phyloP scores from a whole-genome alignment of 2,888 invertebrate genomes.

The Sphaeridia pumilis region DNA sequence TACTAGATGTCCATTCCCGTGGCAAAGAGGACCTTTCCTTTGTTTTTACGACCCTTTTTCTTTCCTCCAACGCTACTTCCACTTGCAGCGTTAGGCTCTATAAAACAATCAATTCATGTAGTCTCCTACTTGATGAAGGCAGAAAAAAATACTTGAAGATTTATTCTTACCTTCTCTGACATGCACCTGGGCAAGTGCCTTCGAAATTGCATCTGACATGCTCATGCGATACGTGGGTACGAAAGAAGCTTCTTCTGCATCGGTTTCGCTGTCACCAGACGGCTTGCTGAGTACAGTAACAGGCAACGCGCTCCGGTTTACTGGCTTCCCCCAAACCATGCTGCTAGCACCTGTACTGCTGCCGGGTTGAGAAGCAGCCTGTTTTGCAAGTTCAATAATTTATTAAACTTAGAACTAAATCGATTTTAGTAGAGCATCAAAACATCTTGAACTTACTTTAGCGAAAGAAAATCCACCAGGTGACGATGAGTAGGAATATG shows the following conservation, averaged over 20 bases:
- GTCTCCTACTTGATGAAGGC: too few species aligned
- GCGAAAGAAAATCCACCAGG: not conserved
- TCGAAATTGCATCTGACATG: constrained; percentile 54
- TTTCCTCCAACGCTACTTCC: constrained; percentile 36
- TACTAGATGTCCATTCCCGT: constrained; percentile 47
- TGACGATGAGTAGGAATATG: not conserved
- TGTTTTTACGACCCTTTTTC: constrained; percentile 56
- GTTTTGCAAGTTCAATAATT: too few species aligned
- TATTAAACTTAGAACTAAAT: too few species aligned
- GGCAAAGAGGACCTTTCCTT: constrained; percentile 61
- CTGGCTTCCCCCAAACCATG: too few species aligned
- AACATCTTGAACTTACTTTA: not conserved
- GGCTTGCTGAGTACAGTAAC: too few species aligned
- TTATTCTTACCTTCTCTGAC: constrained; percentile 38
- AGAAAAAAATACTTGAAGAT: too few species aligned
- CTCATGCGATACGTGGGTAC: constrained; percentile 47
- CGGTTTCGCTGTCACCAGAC: constrained; percentile 42
- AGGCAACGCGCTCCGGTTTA: too few species aligned
- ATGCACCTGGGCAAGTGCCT: constrained; percentile 49
- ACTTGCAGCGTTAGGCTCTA: too few species aligned
- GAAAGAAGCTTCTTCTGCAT: constrained; percentile 44
- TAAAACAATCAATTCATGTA: too few species aligned
- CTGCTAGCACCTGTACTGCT: too few species aligned
- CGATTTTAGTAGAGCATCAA: too few species aligned
- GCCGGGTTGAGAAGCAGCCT: too few species aligned